Evolutionary conservation across 2,113 vertebrate genomes (phyloP).

Genomic region (Patagioenas fasciata): DNA sequence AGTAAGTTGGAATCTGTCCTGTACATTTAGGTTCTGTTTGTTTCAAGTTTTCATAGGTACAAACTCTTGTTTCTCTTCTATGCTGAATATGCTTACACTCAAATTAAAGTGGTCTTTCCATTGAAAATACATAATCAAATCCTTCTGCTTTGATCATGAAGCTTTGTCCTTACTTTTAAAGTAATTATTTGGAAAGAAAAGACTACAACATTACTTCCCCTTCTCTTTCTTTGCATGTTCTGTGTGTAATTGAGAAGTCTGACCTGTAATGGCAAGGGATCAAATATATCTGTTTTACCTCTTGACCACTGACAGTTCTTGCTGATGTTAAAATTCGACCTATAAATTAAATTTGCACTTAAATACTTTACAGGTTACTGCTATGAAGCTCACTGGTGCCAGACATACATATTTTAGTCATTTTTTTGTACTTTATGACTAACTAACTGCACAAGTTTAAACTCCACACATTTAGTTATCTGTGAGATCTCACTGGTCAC

Average conservation of each 20-base stretch:
- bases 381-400: background rate
- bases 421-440: background rate
- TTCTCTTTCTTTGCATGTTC: background rate
- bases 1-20: background rate
- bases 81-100: background rate
- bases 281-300: background rate
- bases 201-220: background rate
- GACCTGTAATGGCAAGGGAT: background rate
- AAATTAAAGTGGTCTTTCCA: background rate
- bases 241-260: background rate
- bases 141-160: background rate
- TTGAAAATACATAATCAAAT: background rate
- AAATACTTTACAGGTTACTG: background rate
- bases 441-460: background rate
- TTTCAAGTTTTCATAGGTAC: background rate
- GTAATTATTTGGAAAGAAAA: background rate
- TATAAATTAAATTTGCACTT: slow-evolving; percentile 26
- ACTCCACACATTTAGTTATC: background rate
- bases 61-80: background rate
- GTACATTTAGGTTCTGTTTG: background rate
- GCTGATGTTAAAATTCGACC: slow-evolving; percentile 6
- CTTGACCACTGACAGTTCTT: background rate
- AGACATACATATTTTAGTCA: background rate
- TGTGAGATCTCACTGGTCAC: background rate
- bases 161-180: background rate